Base-by-base conservation (phyloP, 2,888 invertebrate genomes). In the Idaea dimidiata region DNA sequence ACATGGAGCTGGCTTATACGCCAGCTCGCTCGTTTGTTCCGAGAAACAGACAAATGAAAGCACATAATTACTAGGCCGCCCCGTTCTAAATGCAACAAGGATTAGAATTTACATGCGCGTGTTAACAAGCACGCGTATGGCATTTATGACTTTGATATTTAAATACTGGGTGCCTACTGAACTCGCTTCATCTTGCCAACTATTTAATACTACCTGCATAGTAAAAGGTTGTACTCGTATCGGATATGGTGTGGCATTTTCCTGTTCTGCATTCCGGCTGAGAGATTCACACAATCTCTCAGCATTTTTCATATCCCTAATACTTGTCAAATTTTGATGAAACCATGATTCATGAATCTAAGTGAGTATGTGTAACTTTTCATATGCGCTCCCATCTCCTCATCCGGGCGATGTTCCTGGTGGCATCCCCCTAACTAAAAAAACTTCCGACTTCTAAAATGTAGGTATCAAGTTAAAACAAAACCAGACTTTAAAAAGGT, bases 51-150 rank as follows among this genome's bases (percentile, higher is more conserved):
- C 91, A 90, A 91, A 91, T 91, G 91, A 91, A 92, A 91, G 90
- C 88, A 91, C 88, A 88, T 92, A 92, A 91, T 91, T 91, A 92
- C 91, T 91, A 85, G 90, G 89, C 89, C 87, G 85, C 86, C 85
- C 85, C 87, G 86, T 88, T 91, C 87, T 87, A 87, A 89, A 91
- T 91, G 91, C 91, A 90, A 90, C 88, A 83, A 88, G 91, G 90
- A 90, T 91, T 91, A 89, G 84, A 88, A 91, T 91, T 91, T 87
- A 89, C 89, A 89, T 89, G 87, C 78, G 83, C 82, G 82, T 82
- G 85, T 85, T 90, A 88, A 90, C 89, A 83, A 85, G 86, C 81
- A 89, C 89, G 89, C 88, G 88, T 88, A 88, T 88, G 85, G 86
- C 88, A 89, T 90, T 89, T 90, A 89, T 91, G 89, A 89, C 86